Evolutionary conservation across 1,140 invertebrate genomes (phyloP), one percentile per base, ranked within the genome.

Genomic region (Tetramorium parvispinum): DNA sequence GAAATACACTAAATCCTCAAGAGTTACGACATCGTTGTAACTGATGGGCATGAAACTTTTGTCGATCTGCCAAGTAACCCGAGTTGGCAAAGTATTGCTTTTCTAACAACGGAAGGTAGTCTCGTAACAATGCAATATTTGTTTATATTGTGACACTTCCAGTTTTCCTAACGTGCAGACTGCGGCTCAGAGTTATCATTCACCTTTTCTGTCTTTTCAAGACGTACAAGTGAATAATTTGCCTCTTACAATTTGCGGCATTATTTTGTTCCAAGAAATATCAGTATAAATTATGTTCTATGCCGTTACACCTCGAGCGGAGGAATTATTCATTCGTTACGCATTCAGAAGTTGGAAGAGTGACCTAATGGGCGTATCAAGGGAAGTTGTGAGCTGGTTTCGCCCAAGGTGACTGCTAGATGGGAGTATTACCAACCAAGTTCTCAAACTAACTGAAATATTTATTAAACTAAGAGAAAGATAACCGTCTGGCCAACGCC

Each of bases 11-110:
- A 37, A 51, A 37, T 51, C 37, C 24, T 43, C 11, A 3, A 55
- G 21, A 82, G 53, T 46, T 83, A 61, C 27, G 24, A 59, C 24
- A 46, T 55, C 37, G 66, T 46, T 32, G 37, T 73, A 71, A 82
- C 37, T 21, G 40, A 82, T 82, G 79, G 51, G 18, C n/a, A 37
- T 5, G 18, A 75, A 83, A 83, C 68, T 83, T 75, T 83, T 59
- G 40, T 73, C 79, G 24, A 37, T 82, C 18, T 32, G n/a, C 55
- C 40, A 32, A 57, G 53, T 73, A 82, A 57, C 18, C 21, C 32
- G 32, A 32, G 32, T 32, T 32, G 32, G 32, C 32, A 32, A 32
- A 32, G 40, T 37, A 40, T 82, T 83, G 61, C 66, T 83, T 59
- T 61, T 49, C 11, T 8, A n/a, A 73, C 68, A 61, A 37, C 40